A percentile compares a stretch with the other conserved stretches of the same genome.
These are phyloP conservation scores for Neofelis nebulosa DNA, from an alignment of 2,113 vertebrate genomes.

Conservation along the genomic window DNA sequence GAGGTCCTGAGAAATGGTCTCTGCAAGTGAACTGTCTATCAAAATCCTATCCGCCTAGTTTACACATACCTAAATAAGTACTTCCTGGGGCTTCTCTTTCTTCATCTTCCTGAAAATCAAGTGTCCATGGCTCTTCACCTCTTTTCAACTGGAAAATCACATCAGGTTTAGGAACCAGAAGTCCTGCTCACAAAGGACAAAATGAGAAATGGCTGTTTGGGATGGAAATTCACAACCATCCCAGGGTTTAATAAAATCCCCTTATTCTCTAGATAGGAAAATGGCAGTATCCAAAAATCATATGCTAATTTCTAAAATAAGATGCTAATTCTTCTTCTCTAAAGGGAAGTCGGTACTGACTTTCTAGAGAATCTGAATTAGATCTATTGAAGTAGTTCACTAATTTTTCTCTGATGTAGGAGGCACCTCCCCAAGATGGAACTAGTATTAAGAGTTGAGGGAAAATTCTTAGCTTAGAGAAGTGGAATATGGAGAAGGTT, in stretches of 20 bases:
- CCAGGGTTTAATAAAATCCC: background rate
- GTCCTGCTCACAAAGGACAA: background rate
- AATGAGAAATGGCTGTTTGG: background rate
- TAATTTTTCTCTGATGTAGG: background rate
- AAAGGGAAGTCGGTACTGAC: background rate
- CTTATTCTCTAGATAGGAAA: background rate
- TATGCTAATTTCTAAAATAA: background rate
- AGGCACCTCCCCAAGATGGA: background rate
- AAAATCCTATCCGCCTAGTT: background rate
- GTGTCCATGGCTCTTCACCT: background rate
- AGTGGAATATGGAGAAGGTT: background rate
- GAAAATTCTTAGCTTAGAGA: background rate
- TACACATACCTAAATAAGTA: background rate
- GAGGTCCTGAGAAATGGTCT: background rate
- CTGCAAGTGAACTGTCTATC: background rate
- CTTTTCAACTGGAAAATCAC: slow-evolving; percentile 25
- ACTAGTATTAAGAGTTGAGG: background rate
- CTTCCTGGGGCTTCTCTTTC: background rate
- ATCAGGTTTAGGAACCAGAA: slow-evolving; percentile 11
- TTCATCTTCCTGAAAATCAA: background rate
- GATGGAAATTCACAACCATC: background rate
- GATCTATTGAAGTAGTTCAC: background rate
- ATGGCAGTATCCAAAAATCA: background rate
- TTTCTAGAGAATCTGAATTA: background rate
- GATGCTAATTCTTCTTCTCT: background rate